Conservation (phyloP, 1,140 invertebrate species). For the Cydia splendana region DNA sequence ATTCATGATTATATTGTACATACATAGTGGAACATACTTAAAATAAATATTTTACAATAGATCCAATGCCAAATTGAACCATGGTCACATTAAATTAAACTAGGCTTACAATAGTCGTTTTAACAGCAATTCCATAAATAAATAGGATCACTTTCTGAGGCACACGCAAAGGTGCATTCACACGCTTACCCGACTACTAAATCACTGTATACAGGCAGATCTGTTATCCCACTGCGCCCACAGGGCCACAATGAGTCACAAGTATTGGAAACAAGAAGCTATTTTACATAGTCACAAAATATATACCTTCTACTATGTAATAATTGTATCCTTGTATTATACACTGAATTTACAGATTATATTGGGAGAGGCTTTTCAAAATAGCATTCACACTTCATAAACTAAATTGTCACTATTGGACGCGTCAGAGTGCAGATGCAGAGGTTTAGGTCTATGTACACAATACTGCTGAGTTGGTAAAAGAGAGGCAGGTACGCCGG, state of each 20-base stretch:
- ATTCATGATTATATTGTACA: conserved; percentile 50
- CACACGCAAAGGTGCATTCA: conserved; percentile 52
- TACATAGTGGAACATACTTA: conserved; percentile 52
- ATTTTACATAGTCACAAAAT: conserved; percentile 45
- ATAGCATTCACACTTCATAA: conserved; percentile 65
- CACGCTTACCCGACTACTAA: conserved; percentile 44
- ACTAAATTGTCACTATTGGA: conserved; percentile 58
- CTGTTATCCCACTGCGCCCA: conserved; percentile 44
- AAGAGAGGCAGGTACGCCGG: conserved; percentile 6
- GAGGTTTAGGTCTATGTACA: conserved; percentile 63
- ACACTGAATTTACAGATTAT: conserved; percentile 71
- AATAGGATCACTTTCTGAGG: conserved; percentile 40
- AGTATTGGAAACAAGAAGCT: conserved; percentile 44
- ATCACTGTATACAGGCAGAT: conserved; percentile 60
- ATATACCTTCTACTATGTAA: conserved; percentile 53
- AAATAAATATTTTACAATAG: conserved; percentile 46
- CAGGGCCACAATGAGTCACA: conserved; percentile 54
- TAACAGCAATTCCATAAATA: conserved; percentile 41
- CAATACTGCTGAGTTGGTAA: conserved; percentile 62
- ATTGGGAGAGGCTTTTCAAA: conserved; percentile 47
- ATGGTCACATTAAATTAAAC: conserved; percentile 44
- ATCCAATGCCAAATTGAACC: conserved; percentile 40
- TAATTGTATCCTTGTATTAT: conserved; percentile 50
- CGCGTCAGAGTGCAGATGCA: conserved; percentile 6
- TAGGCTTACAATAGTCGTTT: conserved; percentile 41